These are phyloP conservation scores for Zaprionus bogoriensis DNA, from an alignment of 2,888 invertebrate genomes.

Conservation along the genomic window DNA sequence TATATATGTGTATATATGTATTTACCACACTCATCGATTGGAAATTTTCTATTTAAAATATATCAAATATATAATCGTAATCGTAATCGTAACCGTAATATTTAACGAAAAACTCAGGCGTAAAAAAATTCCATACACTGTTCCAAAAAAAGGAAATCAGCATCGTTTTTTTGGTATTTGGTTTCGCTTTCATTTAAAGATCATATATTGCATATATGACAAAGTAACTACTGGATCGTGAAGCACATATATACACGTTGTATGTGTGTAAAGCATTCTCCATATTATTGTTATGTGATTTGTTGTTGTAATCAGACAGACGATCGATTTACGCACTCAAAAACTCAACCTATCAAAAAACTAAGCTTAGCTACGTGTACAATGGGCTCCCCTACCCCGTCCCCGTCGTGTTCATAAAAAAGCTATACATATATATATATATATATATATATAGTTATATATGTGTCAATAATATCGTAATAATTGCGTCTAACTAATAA, in stretches of 20 bases:
- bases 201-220: constrained; percentile 72
- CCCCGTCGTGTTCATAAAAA: constrained; percentile 48
- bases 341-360: constrained; percentile 66
- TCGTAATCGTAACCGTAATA: not conserved
- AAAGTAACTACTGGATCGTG: constrained; percentile 76
- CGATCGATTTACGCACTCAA: constrained; percentile 15
- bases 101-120: constrained; percentile 42
- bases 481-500: constrained; percentile 71
- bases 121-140: constrained; percentile 46
- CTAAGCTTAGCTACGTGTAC: constrained; percentile 53
- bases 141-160: constrained; percentile 70
- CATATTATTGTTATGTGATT: constrained; percentile 36
- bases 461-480: constrained; percentile 28
- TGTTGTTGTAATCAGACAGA: constrained; percentile 18
- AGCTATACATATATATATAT: constrained; percentile 35
- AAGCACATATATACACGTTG: constrained; percentile 45
- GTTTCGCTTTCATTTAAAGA: constrained; percentile 30
- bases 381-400: too few species aligned
- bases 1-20: constrained; percentile 32
- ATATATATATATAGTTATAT: too few species aligned
- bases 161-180: too few species aligned
- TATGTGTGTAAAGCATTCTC: constrained; percentile 43
- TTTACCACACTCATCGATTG: constrained; percentile 44
- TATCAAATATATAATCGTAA: constrained; percentile 54
- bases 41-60: constrained; percentile 68